Percentiles rank a stretch among this genome's conserved stretches.
These are phyloP conservation scores for Nysson spinosus DNA, from an alignment of 2,888 invertebrate genomes.

Conservation along the genomic window DNA sequence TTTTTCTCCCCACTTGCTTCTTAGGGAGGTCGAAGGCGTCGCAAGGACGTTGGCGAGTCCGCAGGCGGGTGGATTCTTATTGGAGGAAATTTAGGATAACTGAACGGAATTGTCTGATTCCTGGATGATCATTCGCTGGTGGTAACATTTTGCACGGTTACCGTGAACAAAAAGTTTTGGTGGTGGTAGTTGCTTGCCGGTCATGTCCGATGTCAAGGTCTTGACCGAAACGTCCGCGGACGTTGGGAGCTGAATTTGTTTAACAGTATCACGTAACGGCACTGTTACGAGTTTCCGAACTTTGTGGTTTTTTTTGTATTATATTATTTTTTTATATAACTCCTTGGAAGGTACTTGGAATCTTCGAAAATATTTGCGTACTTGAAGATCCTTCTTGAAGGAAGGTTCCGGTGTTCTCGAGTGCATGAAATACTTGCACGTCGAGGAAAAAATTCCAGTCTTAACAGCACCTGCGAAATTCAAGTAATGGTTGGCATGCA, in stretches of 20 bases:
- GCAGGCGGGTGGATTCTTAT: conserved; percentile 31
- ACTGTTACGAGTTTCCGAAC: conserved; percentile 2
- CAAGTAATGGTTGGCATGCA: conserved; percentile 25
- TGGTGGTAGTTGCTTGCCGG: neutral
- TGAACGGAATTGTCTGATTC: conserved; percentile 24
- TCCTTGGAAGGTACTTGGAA: neutral
- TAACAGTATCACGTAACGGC: conserved; percentile 28
- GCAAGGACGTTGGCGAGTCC: conserved; percentile 39
- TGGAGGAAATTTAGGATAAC: conserved; percentile 57
- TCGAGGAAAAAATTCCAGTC: neutral
- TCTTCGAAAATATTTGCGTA: too few species aligned
- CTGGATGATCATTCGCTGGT: conserved; percentile 31
- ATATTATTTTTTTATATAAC: neutral
- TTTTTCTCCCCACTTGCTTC: conserved; percentile 25
- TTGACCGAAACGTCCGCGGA: conserved; percentile 10
- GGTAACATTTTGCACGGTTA: conserved; percentile 3
- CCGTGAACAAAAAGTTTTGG: neutral
- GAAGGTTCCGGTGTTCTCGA: neutral
- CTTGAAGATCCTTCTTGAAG: too few species aligned
- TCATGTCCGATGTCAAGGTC: conserved; percentile 46
- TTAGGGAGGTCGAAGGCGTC: conserved; percentile 34
- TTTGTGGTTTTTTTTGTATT: conserved; percentile 1
- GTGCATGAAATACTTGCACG: neutral
- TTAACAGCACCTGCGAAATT: conserved; percentile 11
- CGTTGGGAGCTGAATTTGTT: conserved; percentile 5